Evolutionary conservation across 2,797 vertebrate species (phyloP), one percentile per base, ranked within the genome.

Genomic region (Gymnothorax javanicus): DNA sequence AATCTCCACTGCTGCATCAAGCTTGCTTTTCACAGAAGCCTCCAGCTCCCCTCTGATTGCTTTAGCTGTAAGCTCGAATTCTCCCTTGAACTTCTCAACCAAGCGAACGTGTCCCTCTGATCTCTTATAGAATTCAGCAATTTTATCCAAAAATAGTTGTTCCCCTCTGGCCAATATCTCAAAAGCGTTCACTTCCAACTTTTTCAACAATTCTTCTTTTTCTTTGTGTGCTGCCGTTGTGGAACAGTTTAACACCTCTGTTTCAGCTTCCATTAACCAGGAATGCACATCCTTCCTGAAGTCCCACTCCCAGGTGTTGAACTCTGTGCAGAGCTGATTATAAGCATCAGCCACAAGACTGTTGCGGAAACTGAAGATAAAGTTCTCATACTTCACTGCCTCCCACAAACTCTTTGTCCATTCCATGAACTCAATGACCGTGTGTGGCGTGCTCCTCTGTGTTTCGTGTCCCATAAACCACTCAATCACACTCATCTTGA

Each of bases 331-430:
- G 17, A 92, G 84, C 2, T 88, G 85, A 56, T 85, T 81, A 33
- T 92, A 91, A 13, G 90, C 92, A 15, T 91, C 89, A 0, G 91
- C 91, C 17, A 91, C 84, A 11, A 92, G 89, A 0, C 91, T 90
- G 62, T 64, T 64, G 62, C 20, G 62, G 62, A 64, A 64, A 64
- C 62, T 64, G 0, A 64, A 64, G 62, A 64, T 64, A 23, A 64
- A 64, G 23, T 64, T 64, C 62, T 64, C 62, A n/a, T 64, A n/a
- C 20, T 64, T 64, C 17, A 64, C 62, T 67, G 62, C 62, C 0
- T 1, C 7, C 62, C 62, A 67, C 2, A 67, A 67, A n/a, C 62
- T 67, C 62, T 12, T n/a, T 5, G 20, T 67, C 62, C 62, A 67
- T 67, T 67, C 62, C 23, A 67, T 20, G 23, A 67, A 67, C 20